Conservation (phyloP, 2,888 invertebrate genomes). For the Lysandra coridon region DNA sequence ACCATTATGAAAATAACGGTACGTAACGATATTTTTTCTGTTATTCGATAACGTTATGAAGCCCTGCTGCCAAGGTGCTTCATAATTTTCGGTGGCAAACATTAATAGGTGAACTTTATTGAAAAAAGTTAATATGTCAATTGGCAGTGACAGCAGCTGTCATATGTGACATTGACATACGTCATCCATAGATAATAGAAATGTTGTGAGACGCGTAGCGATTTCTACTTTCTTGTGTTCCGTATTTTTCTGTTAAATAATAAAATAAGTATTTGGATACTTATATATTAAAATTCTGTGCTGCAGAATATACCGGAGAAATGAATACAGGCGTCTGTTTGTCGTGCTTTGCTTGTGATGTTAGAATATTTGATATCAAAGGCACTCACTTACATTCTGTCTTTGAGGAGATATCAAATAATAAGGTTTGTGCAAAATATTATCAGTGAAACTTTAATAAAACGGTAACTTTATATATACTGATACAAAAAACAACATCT, state of each 20-base stretch:
- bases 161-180: constrained; percentile 2
- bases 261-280: not conserved
- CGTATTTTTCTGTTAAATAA: not conserved
- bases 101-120: not conserved
- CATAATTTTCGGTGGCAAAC: too few relatives aligned
- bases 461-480: not conserved
- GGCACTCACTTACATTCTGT: not conserved
- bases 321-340: constrained; percentile 1
- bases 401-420: not conserved
- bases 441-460: not conserved
- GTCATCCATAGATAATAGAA: not conserved
- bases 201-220: constrained; percentile 17
- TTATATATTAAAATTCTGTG: not conserved
- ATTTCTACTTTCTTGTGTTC: not conserved
- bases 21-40: too few relatives aligned
- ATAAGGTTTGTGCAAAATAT: not conserved
- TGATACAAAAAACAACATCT: not conserved
- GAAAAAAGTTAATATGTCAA: not conserved
- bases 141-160: not conserved
- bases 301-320: not conserved
- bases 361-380: constrained; percentile 5
- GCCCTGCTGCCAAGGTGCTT: too few relatives aligned
- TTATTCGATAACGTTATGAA: too few relatives aligned
- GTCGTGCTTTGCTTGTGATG: constrained; percentile 12
- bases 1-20: too few relatives aligned